Base-by-base conservation (phyloP, 1,140 invertebrate genomes). In the Zelostemma sp. region DNA sequence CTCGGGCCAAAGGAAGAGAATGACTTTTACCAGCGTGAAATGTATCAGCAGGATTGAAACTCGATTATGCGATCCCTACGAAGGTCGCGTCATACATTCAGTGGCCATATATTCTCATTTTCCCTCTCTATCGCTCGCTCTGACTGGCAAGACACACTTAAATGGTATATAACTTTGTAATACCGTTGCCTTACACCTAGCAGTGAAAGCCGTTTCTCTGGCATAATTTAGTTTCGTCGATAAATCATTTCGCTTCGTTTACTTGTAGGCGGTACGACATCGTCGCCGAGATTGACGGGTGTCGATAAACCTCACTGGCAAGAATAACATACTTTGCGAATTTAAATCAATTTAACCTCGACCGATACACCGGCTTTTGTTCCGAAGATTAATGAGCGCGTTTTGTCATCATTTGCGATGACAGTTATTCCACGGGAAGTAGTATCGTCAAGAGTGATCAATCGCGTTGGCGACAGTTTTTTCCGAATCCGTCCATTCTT, bases 241-340 rank as follows among this genome's bases (percentile, higher is more conserved):
- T 74, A 74, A 72, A 74, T 74, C 72, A 74, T 65, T 59, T 71
- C 50, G 40, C 28, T 55, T 59, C 50, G 59, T 70, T 63, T 54
- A 64, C 51, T 60, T 60, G 73, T 75, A 75, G 70, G 74, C 68
- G 71, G 50, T 46, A 70, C 62, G 58, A 78, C 70, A 73, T 74
- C 68, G 73, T 76, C 64, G 57, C 54, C 60, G 67, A 74, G 75
- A 78, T 78, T 75, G 67, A 76, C 68, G 74, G 74, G 68, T 75
- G 71, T 71, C 71, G 76, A 76, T 78, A 76, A 72, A 66, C 57
- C 57, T 47, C 62, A 45, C 40, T 47, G 28, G 47, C 45, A 40
- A 33, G 61, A 53, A 70, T 70, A 70, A 65, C 61, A 70, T 70
- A 65, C 64, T 70, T 70, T 16, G 43, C 60, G 60, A 58, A 55